Evolutionary conservation across 1,140 invertebrate species (phyloP).

Genomic region (Pinna nobilis): DNA sequence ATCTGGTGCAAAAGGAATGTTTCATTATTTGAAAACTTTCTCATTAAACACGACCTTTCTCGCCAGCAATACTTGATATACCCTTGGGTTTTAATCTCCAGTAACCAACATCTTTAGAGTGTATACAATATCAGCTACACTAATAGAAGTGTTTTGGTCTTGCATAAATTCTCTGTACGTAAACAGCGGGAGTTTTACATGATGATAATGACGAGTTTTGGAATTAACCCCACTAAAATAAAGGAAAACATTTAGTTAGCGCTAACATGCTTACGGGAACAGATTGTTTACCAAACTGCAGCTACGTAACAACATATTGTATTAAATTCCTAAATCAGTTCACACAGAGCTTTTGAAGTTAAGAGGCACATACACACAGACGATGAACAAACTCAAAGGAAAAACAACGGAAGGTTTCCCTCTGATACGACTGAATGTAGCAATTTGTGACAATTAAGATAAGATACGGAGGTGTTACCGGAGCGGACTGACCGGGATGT

Average conservation of each 20-base stretch:
- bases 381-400: too few relatives aligned
- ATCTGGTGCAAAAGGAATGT: too few relatives aligned
- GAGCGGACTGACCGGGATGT: slow-evolving; percentile 6
- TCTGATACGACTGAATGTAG: background rate
- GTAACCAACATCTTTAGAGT: too few relatives aligned
- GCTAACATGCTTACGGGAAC: slow-evolving; percentile 4
- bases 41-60: too few relatives aligned
- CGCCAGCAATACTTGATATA: too few relatives aligned
- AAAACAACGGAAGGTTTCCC: slow-evolving; percentile 29
- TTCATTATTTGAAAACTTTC: too few relatives aligned
- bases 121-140: too few relatives aligned
- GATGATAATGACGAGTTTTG: slow-evolving; percentile 16
- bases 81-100: too few relatives aligned
- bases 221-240: slow-evolving; percentile 38
- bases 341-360: slow-evolving; percentile 31
- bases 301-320: slow-evolving; percentile 18
- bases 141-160: slow-evolving; percentile 37
- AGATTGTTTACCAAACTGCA: slow-evolving; percentile 20
- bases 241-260: slow-evolving; percentile 37
- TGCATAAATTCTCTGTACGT: slow-evolving; percentile 29
- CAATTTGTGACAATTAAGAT: slow-evolving; percentile 28
- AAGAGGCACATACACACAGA: too few relatives aligned
- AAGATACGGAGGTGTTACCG: slow-evolving; percentile 14
- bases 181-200: slow-evolving; percentile 19
- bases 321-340: slow-evolving; percentile 4